These are phyloP conservation scores for Scaeva pyrastri DNA, from an alignment of 2,888 invertebrate genomes.

Conservation along the genomic window DNA sequence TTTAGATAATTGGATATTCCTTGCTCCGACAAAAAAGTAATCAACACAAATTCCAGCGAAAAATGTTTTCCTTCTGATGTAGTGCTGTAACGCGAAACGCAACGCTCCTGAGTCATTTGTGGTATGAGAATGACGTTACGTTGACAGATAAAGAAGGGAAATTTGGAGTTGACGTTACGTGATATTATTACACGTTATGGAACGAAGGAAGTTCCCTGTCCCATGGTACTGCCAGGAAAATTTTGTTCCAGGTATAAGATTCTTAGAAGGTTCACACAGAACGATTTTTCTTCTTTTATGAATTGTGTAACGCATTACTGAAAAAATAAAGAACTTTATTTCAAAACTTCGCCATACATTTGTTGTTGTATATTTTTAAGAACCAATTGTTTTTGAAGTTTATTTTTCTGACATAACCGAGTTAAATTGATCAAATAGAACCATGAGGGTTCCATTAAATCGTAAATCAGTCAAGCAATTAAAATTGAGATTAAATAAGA, in stretches of 20 bases:
- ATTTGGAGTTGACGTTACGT: background rate
- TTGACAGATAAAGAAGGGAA: constrained; percentile 30
- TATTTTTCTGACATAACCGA: too few species aligned
- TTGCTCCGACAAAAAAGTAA: constrained; percentile 49
- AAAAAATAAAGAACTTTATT: too few species aligned
- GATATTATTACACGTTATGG: background rate
- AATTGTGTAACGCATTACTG: too few species aligned
- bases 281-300: too few species aligned
- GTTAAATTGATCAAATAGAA: too few species aligned
- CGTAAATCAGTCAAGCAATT: too few species aligned
- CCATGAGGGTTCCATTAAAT: too few species aligned
- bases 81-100: constrained; percentile 63
- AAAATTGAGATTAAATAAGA: too few species aligned
- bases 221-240: background rate
- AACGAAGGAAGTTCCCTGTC: background rate
- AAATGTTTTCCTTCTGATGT: constrained; percentile 65
- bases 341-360: too few species aligned
- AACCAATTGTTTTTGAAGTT: too few species aligned
- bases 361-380: too few species aligned
- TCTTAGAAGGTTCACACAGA: too few species aligned
- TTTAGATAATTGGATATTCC: constrained; percentile 44
- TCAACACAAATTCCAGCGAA: constrained; percentile 69
- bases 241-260: background rate
- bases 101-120: constrained; percentile 63
- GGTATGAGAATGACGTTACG: constrained; percentile 42